These are phyloP conservation scores for Colinus virginianus DNA, from an alignment of 2,113 vertebrate genomes.

Conservation along the genomic window DNA sequence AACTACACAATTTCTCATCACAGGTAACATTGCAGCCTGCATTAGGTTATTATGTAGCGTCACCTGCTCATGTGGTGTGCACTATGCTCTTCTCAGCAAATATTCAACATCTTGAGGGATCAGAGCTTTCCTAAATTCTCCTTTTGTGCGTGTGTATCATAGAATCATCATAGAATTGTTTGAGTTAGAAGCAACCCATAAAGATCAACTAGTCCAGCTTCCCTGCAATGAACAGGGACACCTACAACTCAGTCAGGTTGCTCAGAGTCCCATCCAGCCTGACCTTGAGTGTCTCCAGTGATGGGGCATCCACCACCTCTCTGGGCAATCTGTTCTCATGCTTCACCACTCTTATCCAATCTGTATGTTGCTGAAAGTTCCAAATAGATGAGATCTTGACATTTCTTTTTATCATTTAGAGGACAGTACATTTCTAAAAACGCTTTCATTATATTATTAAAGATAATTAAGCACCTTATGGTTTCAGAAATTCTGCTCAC, in stretches of 20 bases:
- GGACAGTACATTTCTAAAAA: neutral
- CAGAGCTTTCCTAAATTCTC: neutral
- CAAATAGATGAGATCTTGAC: conserved; percentile 18
- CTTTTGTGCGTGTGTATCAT: neutral
- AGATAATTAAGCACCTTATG: neutral
- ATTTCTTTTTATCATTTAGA: conserved; percentile 50
- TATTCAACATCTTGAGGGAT: neutral
- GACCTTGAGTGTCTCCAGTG: too few relatives aligned
- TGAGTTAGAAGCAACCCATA: too few relatives aligned
- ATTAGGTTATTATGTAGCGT: neutral
- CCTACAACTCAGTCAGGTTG: too few relatives aligned
- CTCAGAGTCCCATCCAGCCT: too few relatives aligned
- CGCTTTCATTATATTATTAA: conserved; percentile 52
- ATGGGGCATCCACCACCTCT: too few relatives aligned
- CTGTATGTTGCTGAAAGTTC: neutral
- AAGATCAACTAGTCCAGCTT: too few relatives aligned
- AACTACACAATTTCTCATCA: neutral
- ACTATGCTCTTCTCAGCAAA: neutral
- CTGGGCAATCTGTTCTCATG: too few relatives aligned
- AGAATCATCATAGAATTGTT: too few relatives aligned
- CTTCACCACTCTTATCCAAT: too few relatives aligned
- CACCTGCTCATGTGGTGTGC: neutral
- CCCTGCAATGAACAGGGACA: too few relatives aligned
- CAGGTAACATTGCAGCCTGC: neutral
- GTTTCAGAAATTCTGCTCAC: conserved; percentile 27